Base-by-base conservation (phyloP, 2,113 vertebrate genomes). In the Larimichthys polyactis region DNA sequence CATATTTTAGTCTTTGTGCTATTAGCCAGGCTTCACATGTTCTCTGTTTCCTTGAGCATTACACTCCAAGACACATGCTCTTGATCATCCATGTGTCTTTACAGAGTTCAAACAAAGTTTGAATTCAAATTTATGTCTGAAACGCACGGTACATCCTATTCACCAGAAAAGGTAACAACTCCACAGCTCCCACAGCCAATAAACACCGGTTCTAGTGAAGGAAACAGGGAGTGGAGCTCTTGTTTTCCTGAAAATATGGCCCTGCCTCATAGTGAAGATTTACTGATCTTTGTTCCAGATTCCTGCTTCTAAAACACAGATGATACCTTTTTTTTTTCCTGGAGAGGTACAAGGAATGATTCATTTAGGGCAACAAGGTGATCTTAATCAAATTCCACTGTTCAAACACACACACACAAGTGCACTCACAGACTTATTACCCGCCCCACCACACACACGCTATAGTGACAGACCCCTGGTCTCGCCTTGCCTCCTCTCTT, bases 231-330 rank as follows among this genome's bases (percentile, higher is more conserved):
- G 78, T 51, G 64, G 57, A 76, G 55, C 0, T 1, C 52, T 20
- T 27, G 51, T 29, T 86, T 78, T 68, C 75, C 22, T 24, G 24
- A 75, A 82, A 76, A 48, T 57, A 48, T 22, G 40, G 11, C 22
- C 5, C 0, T 48, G 58, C 36, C 27, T 76, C 68, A 62, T 32
- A 17, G 15, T 24, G 29, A 84, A 71, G 68, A 90, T 83, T 83
- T 78, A 85, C 71, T 68, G 72, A 82, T 60, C 66, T 82, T 27
- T 76, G 71, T 57, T 84, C 71, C 72, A 80, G 63, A 82, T 78
- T 82, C 63, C 63, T 70, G 70, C 65, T 71, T 54, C 52, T 10
- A 60, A 65, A 77, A 48, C 63, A 65, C 60, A 71, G 20, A 16
- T 12, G 2, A 22, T 24, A 48, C 17, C 11, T 57, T 58, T 27